Evolutionary conservation across 1,140 invertebrate species (phyloP).

Genomic region (Antheraea mylitta): DNA sequence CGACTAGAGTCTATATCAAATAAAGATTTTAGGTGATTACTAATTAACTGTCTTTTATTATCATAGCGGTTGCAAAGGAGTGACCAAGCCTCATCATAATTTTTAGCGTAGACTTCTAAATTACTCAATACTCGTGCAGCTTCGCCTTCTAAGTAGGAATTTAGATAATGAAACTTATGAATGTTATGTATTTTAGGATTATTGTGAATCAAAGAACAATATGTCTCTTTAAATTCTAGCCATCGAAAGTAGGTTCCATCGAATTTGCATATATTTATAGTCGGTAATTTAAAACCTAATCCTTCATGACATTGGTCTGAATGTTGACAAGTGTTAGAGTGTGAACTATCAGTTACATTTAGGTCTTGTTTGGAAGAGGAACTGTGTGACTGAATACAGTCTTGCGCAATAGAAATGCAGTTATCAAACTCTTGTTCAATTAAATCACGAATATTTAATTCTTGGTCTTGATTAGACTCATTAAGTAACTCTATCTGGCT

Average conservation of each 20-base stretch:
- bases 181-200: conserved; percentile 27
- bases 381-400: conserved; percentile 11
- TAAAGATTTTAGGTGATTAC: conserved; percentile 32
- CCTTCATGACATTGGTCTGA: conserved; percentile 6
- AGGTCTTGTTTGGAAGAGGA: background rate
- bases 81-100: conserved; percentile 40
- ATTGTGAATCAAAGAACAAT: conserved; percentile 43
- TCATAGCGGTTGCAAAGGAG: conserved; percentile 31
- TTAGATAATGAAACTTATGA: conserved; percentile 49
- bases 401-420: conserved; percentile 22
- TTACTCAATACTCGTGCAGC: conserved; percentile 21
- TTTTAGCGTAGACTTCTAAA: conserved; percentile 31
- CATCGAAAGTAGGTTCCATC: conserved; percentile 44
- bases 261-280: conserved; percentile 45
- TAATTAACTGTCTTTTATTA: conserved; percentile 30
- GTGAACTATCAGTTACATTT: background rate
- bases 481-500: conserved; percentile 36
- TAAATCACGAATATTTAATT: conserved; percentile 25
- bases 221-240: conserved; percentile 47
- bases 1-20: background rate
- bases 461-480: conserved; percentile 17
- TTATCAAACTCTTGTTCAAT: conserved; percentile 30
- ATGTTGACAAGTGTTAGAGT: background rate
- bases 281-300: conserved; percentile 31
- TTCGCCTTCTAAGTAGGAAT: conserved; percentile 33